These are phyloP conservation scores for Mirza zaza DNA, from an alignment of 2,113 vertebrate genomes.

Conservation along the genomic window DNA sequence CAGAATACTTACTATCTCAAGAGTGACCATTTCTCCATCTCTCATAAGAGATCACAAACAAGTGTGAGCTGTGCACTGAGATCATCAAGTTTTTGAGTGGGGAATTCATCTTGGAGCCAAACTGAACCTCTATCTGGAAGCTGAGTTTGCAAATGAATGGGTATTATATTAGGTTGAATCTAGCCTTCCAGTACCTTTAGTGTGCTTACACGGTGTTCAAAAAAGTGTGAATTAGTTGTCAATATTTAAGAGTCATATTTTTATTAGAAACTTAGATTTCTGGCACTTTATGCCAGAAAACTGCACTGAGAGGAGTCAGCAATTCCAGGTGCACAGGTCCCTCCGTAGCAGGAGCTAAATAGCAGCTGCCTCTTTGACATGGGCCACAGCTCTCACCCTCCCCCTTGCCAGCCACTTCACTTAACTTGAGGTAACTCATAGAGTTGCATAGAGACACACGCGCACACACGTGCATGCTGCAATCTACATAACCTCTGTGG, in stretches of 20 bases:
- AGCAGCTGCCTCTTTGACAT: not conserved
- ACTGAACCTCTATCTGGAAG: not conserved
- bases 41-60: not conserved
- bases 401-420: too few relatives aligned
- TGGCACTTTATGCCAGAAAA: not conserved
- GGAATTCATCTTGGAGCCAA: not conserved
- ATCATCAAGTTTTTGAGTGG: not conserved
- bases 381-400: not conserved
- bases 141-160: not conserved
- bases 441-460: too few relatives aligned
- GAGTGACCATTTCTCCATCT: not conserved
- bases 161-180: not conserved
- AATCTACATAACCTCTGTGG: too few relatives aligned
- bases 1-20: not conserved
- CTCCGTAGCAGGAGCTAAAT: accelerated
- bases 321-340: not conserved
- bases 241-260: not conserved
- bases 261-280: not conserved
- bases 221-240: not conserved
- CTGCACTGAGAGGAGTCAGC: not conserved
- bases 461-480: too few relatives aligned
- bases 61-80: not conserved
- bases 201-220: not conserved
- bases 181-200: not conserved
- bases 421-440: too few relatives aligned